A percentile compares a stretch with the other conserved stretches of the same genome.
These are phyloP conservation scores for Elmis aenea DNA, from an alignment of 2,888 invertebrate genomes.

Conservation along the genomic window DNA sequence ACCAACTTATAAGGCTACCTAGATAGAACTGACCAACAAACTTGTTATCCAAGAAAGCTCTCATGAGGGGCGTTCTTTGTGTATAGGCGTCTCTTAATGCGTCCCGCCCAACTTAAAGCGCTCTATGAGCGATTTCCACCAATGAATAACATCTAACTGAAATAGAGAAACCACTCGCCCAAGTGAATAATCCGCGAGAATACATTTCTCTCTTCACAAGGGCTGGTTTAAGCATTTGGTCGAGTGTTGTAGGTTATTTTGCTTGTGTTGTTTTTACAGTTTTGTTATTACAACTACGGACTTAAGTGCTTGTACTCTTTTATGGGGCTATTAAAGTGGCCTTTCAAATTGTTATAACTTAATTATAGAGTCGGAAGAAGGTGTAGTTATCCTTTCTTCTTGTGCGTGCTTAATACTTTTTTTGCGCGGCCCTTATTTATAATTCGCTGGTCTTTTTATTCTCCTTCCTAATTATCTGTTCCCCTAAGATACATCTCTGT, in stretches of 20 bases:
- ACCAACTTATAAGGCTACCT: constrained; percentile 20
- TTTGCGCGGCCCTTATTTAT: constrained; percentile 18
- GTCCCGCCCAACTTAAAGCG: constrained; percentile 9
- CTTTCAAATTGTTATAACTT: constrained; percentile 46
- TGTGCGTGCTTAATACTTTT: constrained; percentile 9
- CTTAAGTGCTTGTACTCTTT: constrained; percentile 45
- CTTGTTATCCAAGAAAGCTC: constrained; percentile 11
- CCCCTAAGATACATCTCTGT: constrained; percentile 15
- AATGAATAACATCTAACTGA: constrained; percentile 18
- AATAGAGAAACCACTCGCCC: constrained; percentile 25
- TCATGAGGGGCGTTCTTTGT: constrained; percentile 7
- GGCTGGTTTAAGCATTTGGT: too few relatives aligned
- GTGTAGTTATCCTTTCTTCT: constrained; percentile 19
- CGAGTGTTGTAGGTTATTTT: too few relatives aligned
- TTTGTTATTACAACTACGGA: constrained; percentile 42
- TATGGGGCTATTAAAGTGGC: constrained; percentile 43
- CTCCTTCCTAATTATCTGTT: constrained; percentile 16
- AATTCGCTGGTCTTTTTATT: constrained; percentile 20
- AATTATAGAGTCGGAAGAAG: constrained; percentile 31
- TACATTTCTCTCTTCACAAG: too few relatives aligned
- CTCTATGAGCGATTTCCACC: constrained; percentile 23
- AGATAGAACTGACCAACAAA: constrained; percentile 27
- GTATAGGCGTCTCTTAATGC: constrained; percentile 5
- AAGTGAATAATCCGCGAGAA: constrained; percentile 18
- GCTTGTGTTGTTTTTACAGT: constrained; percentile 36